These are phyloP conservation scores for Pristionchus japonicus DNA, from an alignment of 2,888 invertebrate genomes.

Conservation along the genomic window DNA sequence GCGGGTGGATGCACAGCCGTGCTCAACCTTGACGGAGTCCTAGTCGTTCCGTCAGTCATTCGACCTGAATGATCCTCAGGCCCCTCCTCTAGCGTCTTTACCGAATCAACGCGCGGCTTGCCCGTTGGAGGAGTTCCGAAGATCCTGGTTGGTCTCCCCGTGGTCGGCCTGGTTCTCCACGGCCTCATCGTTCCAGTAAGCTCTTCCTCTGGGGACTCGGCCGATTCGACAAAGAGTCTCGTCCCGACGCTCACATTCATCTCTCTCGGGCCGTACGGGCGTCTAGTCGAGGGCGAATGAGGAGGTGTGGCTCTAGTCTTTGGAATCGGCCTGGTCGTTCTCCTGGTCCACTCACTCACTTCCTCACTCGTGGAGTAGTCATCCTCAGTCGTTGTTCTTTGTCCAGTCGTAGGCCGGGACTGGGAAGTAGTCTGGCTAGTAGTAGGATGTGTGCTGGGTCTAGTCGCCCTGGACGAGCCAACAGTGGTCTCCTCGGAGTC, in stretches of 20 bases:
- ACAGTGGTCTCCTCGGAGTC: not conserved
- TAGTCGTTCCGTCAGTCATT: not conserved
- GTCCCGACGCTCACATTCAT: slow-evolving; percentile 18
- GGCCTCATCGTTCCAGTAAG: not conserved
- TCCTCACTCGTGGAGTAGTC: slow-evolving; percentile 16
- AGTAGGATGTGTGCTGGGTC: not conserved
- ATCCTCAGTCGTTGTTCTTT: not conserved
- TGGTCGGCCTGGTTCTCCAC: not conserved
- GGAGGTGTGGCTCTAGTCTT: not conserved
- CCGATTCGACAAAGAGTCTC: not conserved
- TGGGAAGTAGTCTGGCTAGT: not conserved
- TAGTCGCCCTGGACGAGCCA: not conserved
- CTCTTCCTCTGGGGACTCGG: not conserved
- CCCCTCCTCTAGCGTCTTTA: not conserved
- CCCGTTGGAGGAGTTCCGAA: no score
- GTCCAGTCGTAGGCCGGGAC: not conserved
- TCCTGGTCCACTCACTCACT: not conserved
- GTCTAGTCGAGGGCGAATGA: not conserved
- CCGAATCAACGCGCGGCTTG: not conserved
- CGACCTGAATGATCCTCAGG: not conserved
- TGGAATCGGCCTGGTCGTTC: not conserved
- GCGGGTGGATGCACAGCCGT: not conserved
- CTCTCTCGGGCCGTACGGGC: not conserved
- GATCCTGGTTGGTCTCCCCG: not conserved
- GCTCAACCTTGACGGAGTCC: not conserved